Evolutionary conservation across 2,113 vertebrate species (phyloP).

Genomic region (Sinosuthora webbiana): DNA sequence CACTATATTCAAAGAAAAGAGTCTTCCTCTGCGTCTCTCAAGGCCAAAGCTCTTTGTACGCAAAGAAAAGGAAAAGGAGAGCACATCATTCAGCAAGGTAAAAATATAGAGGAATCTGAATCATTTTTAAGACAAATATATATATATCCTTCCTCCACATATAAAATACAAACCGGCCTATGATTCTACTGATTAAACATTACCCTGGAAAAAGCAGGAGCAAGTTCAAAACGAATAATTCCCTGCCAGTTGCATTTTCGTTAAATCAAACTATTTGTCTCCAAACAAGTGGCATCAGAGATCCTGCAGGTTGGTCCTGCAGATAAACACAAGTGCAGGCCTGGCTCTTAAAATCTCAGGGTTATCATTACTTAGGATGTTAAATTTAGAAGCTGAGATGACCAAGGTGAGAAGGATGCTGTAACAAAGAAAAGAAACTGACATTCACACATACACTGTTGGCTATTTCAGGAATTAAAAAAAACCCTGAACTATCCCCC

Average conservation of each 20-base stretch:
- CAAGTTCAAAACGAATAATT: not conserved
- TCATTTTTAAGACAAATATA: not conserved
- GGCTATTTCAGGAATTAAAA: not conserved
- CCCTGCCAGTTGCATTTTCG: not conserved
- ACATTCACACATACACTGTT: rapidly evolving
- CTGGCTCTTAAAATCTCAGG: not conserved
- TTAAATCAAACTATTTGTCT: not conserved
- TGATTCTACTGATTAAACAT: not conserved
- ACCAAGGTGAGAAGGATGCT: not conserved
- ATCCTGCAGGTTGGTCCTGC: rapidly evolving
- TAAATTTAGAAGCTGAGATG: not conserved
- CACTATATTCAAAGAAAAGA: not conserved
- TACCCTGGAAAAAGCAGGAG: not conserved
- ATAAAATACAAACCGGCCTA: not conserved
- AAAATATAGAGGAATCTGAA: not conserved
- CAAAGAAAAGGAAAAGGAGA: not conserved
- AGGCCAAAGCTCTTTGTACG: not conserved
- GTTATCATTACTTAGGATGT: too few species aligned
- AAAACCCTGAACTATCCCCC: rapidly evolving
- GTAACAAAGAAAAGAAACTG: not conserved
- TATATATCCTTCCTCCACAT: not conserved
- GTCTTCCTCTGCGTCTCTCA: not conserved
- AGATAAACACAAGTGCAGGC: not conserved
- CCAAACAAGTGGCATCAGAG: not conserved
- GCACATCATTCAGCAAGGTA: not conserved